Percentiles rank a stretch among this genome's conserved stretches.
Evolutionary conservation across 1,140 invertebrate genomes (phyloP).

Genomic region (Anastrepha obliqua): DNA sequence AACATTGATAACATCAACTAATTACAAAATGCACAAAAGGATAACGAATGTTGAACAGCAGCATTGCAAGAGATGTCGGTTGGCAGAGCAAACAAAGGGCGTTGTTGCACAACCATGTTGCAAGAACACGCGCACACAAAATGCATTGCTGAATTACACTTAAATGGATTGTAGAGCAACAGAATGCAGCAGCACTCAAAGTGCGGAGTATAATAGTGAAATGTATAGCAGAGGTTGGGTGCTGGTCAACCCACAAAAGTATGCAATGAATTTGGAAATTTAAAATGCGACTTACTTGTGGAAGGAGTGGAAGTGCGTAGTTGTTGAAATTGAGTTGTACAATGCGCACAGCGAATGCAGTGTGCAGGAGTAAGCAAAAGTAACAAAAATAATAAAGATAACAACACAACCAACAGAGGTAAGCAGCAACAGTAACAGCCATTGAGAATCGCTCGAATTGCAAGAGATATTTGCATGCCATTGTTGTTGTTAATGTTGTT

Average conservation of each 20-base stretch:
- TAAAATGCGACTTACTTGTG: not conserved
- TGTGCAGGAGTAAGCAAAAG: not conserved
- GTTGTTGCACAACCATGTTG: conserved; percentile 2
- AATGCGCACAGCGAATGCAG: not conserved
- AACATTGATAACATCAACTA: conserved; percentile 43
- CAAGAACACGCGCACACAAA: not conserved
- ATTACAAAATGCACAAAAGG: conserved; percentile 52
- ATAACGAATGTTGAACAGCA: conserved; percentile 46
- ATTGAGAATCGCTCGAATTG: not conserved
- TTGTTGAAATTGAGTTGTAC: conserved; percentile 31
- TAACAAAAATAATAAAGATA: not conserved
- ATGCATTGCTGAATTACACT: conserved; percentile 12
- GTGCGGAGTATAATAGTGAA: not conserved
- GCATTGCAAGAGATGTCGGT: not conserved
- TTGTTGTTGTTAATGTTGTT: not conserved
- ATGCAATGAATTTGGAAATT: conserved; percentile 26
- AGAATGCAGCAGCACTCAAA: not conserved
- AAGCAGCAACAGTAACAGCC: not conserved
- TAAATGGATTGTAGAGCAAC: not conserved
- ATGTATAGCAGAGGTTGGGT: not conserved
- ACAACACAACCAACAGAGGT: not conserved
- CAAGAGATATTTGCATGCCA: not conserved
- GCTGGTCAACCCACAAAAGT: conserved; percentile 16
- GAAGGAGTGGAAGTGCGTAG: not conserved
- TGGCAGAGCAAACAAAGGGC: conserved; percentile 13